Percentiles rank a stretch among this genome's conserved stretches.
These are phyloP conservation scores for Tragelaphus eurycerus DNA, from an alignment of 2,797 vertebrate genomes.

Conservation along the genomic window DNA sequence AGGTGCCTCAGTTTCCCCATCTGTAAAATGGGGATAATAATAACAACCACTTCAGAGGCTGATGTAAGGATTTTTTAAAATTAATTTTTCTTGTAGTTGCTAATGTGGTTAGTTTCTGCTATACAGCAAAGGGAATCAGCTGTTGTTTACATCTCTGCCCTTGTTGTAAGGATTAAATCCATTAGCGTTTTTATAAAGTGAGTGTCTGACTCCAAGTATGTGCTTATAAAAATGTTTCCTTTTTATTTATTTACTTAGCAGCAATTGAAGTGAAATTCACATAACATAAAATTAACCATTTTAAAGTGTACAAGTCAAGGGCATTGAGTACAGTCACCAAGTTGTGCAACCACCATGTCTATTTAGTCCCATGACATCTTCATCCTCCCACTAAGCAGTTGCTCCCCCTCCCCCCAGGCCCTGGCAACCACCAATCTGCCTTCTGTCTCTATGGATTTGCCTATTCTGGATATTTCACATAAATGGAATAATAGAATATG, in stretches of 20 bases:
- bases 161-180: not conserved
- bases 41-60: no score
- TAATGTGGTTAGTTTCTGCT: not conserved
- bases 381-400: not conserved
- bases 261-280: not conserved
- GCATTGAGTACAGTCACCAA: not conserved
- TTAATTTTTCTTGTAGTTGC: not conserved
- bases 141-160: not conserved
- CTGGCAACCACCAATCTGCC: not conserved
- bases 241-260: not conserved
- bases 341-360: rapidly evolving
- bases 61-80: not conserved
- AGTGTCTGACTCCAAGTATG: not conserved
- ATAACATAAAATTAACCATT: not conserved
- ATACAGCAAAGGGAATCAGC: not conserved
- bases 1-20: not conserved
- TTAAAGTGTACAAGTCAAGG: not conserved
- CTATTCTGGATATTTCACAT: not conserved
- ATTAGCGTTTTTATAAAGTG: not conserved
- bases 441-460: not conserved
- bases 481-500: not conserved
- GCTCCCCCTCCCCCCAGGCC: rapidly evolving
- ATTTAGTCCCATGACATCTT: not conserved
- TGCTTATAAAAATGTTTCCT: not conserved
- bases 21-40: not conserved